Conservation (phyloP, 2,797 vertebrate genomes). For the Lacerta agilis region DNA sequence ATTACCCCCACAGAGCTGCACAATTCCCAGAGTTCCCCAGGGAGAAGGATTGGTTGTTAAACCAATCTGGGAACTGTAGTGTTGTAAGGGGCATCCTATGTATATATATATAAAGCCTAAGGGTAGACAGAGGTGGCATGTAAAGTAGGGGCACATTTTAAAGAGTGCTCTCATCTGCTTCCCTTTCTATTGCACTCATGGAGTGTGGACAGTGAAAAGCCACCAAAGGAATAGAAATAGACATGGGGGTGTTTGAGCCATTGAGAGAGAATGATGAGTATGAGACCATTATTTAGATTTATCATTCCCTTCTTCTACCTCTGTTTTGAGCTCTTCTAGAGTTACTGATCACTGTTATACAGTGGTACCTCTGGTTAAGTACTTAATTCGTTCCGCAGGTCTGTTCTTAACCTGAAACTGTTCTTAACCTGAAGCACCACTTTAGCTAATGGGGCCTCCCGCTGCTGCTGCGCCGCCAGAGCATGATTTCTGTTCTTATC, state of each 20-base stretch:
- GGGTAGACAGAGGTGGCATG: background rate
- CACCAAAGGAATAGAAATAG: background rate
- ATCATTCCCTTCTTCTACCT: background rate
- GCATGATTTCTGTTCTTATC: too few species aligned
- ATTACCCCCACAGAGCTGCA: too few species aligned
- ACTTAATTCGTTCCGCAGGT: too few species aligned
- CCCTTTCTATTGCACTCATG: background rate
- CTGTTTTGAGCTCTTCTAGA: background rate
- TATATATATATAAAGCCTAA: accelerated
- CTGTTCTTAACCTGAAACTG: too few species aligned
- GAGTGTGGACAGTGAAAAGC: background rate
- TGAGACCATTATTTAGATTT: background rate
- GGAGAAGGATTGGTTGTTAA: too few species aligned
- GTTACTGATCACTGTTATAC: too few species aligned
- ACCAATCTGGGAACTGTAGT: background rate
- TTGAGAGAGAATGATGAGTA: too few species aligned
- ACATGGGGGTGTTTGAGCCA: background rate
- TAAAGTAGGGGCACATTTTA: background rate
- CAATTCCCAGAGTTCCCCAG: too few species aligned
- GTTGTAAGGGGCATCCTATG: background rate
- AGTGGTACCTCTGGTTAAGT: too few species aligned
- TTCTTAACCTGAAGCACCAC: too few species aligned
- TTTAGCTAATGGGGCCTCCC: too few species aligned
- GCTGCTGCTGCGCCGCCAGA: too few species aligned
- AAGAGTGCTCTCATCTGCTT: background rate